A percentile compares a stretch with the other conserved stretches of the same genome.
Evolutionary conservation across 2,888 invertebrate species (phyloP).

Genomic region (Agrotis clavis): DNA sequence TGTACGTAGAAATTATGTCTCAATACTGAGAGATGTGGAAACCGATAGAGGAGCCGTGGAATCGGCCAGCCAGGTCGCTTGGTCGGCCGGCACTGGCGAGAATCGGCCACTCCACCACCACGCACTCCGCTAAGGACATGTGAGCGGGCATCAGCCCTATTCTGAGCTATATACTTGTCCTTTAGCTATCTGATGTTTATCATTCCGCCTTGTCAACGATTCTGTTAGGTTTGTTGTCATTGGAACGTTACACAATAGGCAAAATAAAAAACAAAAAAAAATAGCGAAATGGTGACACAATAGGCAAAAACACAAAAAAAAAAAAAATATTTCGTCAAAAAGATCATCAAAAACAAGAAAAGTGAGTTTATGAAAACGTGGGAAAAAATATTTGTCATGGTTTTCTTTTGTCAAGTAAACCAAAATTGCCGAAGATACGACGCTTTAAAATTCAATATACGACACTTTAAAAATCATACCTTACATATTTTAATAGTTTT

Average conservation of each 20-base stretch:
- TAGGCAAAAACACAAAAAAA: too few species aligned
- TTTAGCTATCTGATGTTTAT: constrained; percentile 38
- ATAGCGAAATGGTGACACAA: too few species aligned
- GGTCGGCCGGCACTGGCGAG: constrained; percentile 83
- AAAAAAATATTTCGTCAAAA: neutral
- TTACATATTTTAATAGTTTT: too few species aligned
- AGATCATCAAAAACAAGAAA: too few species aligned
- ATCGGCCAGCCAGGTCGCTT: constrained; percentile 85
- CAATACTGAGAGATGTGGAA: constrained; percentile 70
- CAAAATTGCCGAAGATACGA: too few species aligned
- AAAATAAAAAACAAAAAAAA: too few species aligned
- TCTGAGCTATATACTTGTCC: constrained; percentile 64
- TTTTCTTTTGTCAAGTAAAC: too few species aligned
- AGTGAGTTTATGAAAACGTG: too few species aligned
- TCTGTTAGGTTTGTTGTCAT: constrained; percentile 26
- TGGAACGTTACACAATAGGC: too few species aligned
- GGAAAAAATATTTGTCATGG: too few species aligned
- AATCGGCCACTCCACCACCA: constrained; percentile 68
- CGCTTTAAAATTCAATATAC: too few species aligned
- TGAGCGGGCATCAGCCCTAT: constrained; percentile 79
- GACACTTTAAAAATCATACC: too few species aligned
- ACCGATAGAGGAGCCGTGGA: constrained; percentile 69
- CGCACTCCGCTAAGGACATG: constrained; percentile 72
- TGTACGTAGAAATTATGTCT: constrained; percentile 70
- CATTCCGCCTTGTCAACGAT: constrained; percentile 18